Evolutionary conservation across 30 jellyfish, hydroid and myxozoan genomes (phyloP), one percentile per base, ranked within the genome.

Genomic region (Rhopilema esculentum): DNA sequence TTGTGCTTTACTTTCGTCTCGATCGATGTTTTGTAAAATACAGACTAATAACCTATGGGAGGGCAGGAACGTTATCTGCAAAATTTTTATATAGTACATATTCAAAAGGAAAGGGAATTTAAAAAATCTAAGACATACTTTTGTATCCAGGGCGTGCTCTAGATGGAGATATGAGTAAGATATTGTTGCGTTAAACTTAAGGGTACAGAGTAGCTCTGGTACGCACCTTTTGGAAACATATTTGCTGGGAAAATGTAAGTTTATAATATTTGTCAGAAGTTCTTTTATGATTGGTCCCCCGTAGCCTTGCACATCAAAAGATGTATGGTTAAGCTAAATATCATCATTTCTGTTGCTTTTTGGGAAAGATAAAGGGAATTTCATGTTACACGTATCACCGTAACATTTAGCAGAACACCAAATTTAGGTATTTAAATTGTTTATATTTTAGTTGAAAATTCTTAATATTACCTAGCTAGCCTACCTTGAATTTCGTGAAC

Each of bases 401-500:
- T 40, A 40, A 40, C 57, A 40, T 40, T 40, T 12, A 40, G 57
- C 57, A 40, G 57, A 40, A 40, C 57, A 40, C 57, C 57, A 40
- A 40, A 40, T 40, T 40, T 40, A 40, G 57, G 57, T 40, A 40
- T 40, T 40, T 40, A 40, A 40, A 40, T 2, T 40, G 57, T 27
- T 75, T 9, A 18, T 20, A 16, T 31, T 18, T 21, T 33, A 18
- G 24, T 75, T 33, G 27, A 20, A 16, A 30, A 48, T 22, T 74
- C 17, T 27, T 17, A 49, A 27, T 49, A 27, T 33, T 32, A 33
- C 32, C 25, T 51, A 78, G 26, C 48, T 15, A 18, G 22, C 77
- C 29, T 57, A 78, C 88, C 25, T 78, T 52, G 66, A 52, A 78
- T 50, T 52, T 12, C 57, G 76, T 78, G 61, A 78, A 78, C 29